These are phyloP conservation scores for Emmelina monodactyla DNA, from an alignment of 2,888 invertebrate species.

Conservation along the genomic window DNA sequence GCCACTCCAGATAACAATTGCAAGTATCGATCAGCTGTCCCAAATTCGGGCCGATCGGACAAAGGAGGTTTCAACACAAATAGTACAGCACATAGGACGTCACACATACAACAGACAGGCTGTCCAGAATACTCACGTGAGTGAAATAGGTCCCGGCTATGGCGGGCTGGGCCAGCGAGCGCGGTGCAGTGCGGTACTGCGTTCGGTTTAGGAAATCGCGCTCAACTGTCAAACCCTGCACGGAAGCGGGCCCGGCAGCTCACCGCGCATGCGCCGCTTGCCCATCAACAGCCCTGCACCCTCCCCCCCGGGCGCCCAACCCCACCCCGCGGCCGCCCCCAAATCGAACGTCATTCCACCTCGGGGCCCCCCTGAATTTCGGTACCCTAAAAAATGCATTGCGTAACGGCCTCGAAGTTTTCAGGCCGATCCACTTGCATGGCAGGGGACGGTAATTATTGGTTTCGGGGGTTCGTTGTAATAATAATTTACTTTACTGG, in stretches of 20 bases:
- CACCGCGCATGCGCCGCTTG: slow-evolving; percentile 60
- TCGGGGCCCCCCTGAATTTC: slow-evolving; percentile 43
- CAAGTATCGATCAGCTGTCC: slow-evolving; percentile 1
- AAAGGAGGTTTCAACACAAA: too few species aligned
- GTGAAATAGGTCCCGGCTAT: not conserved
- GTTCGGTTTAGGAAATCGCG: slow-evolving; percentile 59
- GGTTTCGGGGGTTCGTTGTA: too few species aligned
- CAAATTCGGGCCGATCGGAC: too few species aligned
- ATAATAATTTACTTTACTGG: too few species aligned
- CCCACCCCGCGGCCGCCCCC: slow-evolving; percentile 45
- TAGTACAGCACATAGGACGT: too few species aligned
- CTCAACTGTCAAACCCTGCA: slow-evolving; percentile 70
- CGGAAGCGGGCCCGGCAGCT: slow-evolving; percentile 61
- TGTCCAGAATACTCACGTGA: not conserved
- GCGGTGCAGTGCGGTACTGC: too few species aligned
- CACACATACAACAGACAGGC: not conserved
- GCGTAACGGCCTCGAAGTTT: slow-evolving; percentile 61
- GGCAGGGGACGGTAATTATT: not conserved
- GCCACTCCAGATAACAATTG: not conserved
- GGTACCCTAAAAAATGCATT: slow-evolving; percentile 64
- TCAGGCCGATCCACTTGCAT: slow-evolving; percentile 17
- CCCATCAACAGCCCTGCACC: slow-evolving; percentile 65
- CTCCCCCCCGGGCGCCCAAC: slow-evolving; percentile 26
- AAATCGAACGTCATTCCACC: slow-evolving; percentile 66
- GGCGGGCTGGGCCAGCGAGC: not conserved